Evolutionary conservation across 2,113 vertebrate genomes (phyloP).

Genomic region (Delphinus delphis): DNA sequence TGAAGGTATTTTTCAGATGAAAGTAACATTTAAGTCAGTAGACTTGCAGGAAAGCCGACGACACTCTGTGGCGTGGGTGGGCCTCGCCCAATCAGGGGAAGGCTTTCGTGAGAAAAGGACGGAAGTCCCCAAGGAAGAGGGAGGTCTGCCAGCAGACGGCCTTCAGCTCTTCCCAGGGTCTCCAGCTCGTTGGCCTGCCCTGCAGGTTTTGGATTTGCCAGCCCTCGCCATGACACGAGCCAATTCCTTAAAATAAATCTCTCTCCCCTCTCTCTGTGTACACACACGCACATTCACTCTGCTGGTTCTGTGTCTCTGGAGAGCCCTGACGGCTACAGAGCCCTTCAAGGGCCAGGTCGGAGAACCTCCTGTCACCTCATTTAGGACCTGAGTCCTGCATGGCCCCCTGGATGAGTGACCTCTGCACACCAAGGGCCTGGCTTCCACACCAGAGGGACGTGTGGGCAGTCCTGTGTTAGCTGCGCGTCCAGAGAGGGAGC

Average conservation of each 20-base stretch:
- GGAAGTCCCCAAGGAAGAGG: neutral
- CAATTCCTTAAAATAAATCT: neutral
- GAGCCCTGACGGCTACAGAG: neutral
- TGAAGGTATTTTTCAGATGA: neutral
- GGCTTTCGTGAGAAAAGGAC: neutral
- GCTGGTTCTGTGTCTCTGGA: neutral
- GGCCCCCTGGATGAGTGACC: rapidly evolving
- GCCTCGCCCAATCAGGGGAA: neutral
- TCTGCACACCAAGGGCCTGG: too few relatives aligned
- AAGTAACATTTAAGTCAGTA: neutral
- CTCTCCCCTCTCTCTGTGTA: neutral
- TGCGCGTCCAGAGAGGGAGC: rapidly evolving
- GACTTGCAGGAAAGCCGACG: rapidly evolving
- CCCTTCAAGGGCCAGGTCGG: neutral
- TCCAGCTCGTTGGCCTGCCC: neutral
- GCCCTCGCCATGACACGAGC: rapidly evolving
- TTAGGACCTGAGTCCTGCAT: rapidly evolving
- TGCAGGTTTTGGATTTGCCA: neutral
- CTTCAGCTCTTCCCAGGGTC: neutral
- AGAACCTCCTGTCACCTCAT: neutral
- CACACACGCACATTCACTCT: rapidly evolving
- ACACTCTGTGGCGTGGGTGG: neutral
- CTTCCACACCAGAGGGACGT: rapidly evolving
- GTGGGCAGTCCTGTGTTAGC: rapidly evolving
- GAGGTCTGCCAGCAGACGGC: neutral